These are phyloP conservation scores for Elachura formosa DNA, from an alignment of 2,113 vertebrate species.

Conservation along the genomic window DNA sequence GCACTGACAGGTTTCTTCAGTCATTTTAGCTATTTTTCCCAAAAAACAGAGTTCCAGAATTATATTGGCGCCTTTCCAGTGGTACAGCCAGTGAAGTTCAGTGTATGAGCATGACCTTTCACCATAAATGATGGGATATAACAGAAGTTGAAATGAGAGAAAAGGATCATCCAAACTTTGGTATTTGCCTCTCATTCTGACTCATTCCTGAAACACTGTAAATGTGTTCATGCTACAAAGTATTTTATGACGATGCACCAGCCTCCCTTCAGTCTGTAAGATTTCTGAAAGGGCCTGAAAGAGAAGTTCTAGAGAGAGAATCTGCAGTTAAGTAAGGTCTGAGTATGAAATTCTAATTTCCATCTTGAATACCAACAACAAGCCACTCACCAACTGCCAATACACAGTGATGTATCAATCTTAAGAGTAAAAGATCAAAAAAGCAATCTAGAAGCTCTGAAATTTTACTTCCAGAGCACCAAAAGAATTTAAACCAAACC, in stretches of 20 bases:
- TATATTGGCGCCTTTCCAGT: neutral
- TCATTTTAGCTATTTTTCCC: neutral
- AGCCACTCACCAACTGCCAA: neutral
- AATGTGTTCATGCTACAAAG: neutral
- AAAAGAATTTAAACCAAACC: neutral
- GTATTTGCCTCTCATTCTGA: neutral
- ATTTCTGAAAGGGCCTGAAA: neutral
- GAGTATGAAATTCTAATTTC: neutral
- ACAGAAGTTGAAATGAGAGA: neutral
- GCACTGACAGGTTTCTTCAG: neutral
- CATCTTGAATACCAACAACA: neutral
- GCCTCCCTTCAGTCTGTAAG: neutral
- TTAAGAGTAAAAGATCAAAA: neutral
- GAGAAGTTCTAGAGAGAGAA: neutral
- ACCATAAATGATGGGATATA: neutral
- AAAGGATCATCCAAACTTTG: neutral
- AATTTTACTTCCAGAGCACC: neutral
- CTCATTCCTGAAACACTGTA: neutral
- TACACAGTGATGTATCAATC: neutral
- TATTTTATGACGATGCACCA: neutral
- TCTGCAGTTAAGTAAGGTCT: neutral
- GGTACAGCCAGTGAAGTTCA: neutral
- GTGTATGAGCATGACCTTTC: neutral
- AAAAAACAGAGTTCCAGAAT: neutral
- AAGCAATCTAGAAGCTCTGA: neutral